phyloP scores from a whole-genome alignment of 2,888 invertebrate species.

The Eilema caniola region DNA sequence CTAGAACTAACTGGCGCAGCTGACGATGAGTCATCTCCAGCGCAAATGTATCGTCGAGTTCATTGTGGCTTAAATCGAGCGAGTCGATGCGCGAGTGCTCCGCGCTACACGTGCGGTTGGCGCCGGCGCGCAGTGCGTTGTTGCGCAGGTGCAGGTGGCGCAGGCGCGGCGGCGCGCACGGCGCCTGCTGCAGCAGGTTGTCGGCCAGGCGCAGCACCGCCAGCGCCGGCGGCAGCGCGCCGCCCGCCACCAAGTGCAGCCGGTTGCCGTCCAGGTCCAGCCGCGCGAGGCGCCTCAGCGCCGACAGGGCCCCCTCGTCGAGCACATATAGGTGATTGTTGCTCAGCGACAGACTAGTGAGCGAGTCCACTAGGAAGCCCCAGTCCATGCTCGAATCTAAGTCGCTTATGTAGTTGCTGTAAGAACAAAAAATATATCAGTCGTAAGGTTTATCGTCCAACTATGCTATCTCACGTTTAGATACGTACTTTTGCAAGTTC shows the following conservation, averaged over 20 bases:
- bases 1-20: slow-evolving; percentile 91
- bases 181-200: slow-evolving; percentile 88
- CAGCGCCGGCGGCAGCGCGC: slow-evolving; percentile 87
- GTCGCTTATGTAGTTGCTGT: slow-evolving; percentile 90
- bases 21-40: slow-evolving; percentile 89
- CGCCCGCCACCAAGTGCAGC: slow-evolving; percentile 85
- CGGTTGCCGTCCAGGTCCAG: slow-evolving; percentile 90
- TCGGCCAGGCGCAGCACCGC: slow-evolving; percentile 89
- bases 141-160: slow-evolving; percentile 88
- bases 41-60: slow-evolving; percentile 88
- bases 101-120: slow-evolving; percentile 60
- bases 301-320: slow-evolving; percentile 82
- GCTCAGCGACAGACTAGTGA: slow-evolving; percentile 91
- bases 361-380: slow-evolving; percentile 90
- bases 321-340: slow-evolving; percentile 90
- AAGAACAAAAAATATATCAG: slow-evolving; percentile 49
- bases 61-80: slow-evolving; percentile 93
- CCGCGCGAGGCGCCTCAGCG: slow-evolving; percentile 87
- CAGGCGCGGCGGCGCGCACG: slow-evolving; percentile 87
- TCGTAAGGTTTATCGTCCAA: not conserved
- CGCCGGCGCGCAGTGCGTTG: slow-evolving; percentile 61
- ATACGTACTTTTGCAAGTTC: slow-evolving; percentile 91
- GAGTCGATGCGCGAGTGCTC: slow-evolving; percentile 89
- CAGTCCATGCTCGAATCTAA: slow-evolving; percentile 84
- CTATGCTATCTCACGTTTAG: not conserved